These are phyloP conservation scores for Redunca redunca DNA, from an alignment of 2,113 vertebrate species.

Conservation along the genomic window DNA sequence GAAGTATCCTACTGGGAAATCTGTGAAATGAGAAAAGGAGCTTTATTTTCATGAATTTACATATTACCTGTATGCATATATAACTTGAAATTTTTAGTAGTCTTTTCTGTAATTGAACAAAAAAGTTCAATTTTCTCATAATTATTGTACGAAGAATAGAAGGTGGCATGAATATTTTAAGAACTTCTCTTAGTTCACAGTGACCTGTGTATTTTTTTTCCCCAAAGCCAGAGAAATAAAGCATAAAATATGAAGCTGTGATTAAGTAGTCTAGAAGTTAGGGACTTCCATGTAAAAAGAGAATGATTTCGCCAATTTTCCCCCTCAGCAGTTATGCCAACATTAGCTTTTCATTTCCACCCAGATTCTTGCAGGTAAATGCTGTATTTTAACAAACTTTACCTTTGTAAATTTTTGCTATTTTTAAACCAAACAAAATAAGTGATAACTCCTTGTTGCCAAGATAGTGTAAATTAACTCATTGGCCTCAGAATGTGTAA, in stretches of 20 bases:
- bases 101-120: slow-evolving; percentile 46
- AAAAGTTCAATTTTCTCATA: slow-evolving; percentile 56
- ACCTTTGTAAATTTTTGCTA: slow-evolving; percentile 18
- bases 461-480: slow-evolving; percentile 39
- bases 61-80: not conserved
- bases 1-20: slow-evolving; percentile 12
- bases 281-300: not conserved
- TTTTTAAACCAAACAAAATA: slow-evolving; percentile 42
- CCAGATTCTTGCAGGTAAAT: not conserved
- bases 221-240: slow-evolving; percentile 38
- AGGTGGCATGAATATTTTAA: slow-evolving; percentile 52
- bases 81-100: slow-evolving; percentile 24
- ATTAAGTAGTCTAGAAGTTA: slow-evolving; percentile 17
- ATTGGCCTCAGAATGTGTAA: slow-evolving; percentile 36
- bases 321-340: not conserved
- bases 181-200: slow-evolving; percentile 25
- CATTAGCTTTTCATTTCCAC: not conserved
- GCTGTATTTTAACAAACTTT: slow-evolving; percentile 18
- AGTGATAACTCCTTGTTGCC: slow-evolving; percentile 41
- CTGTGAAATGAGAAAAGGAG: not conserved
- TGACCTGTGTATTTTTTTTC: slow-evolving; percentile 21
- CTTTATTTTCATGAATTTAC: slow-evolving; percentile 1
- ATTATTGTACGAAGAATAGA: slow-evolving; percentile 28
- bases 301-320: not conserved
- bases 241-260: slow-evolving; percentile 41